phyloP scores from a whole-genome alignment of 1,140 invertebrate genomes.

The Drosophila burlai region DNA sequence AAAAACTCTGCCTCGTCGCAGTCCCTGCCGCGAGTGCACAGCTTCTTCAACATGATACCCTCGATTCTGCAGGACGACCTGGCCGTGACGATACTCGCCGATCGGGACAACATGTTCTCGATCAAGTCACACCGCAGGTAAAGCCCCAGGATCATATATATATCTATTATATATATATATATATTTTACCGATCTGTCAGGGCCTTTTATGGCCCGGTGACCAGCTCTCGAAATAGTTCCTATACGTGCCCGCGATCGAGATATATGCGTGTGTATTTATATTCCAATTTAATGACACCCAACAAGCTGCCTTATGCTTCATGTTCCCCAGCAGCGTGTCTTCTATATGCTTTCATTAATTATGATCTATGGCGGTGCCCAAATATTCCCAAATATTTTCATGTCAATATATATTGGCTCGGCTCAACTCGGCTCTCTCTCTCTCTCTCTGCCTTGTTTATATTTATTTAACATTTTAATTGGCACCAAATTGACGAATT shows the following conservation, averaged over 20 bases:
- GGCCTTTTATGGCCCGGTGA: slow-evolving; percentile 42
- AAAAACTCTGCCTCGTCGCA: slow-evolving; percentile 78
- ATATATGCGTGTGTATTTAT: slow-evolving; percentile 32
- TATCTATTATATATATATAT: not conserved
- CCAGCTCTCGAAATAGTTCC: slow-evolving; percentile 47
- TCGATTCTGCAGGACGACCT: slow-evolving; percentile 81
- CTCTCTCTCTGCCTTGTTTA: not conserved
- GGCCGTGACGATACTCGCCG: slow-evolving; percentile 74
- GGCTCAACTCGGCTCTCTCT: not conserved
- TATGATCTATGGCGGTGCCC: slow-evolving; percentile 56
- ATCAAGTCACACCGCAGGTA: slow-evolving; percentile 83
- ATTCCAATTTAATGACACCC: slow-evolving; percentile 67
- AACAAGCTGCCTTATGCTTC: slow-evolving; percentile 26
- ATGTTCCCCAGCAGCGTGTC: slow-evolving; percentile 14
- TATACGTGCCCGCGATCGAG: slow-evolving; percentile 21
- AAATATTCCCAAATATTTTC: slow-evolving; percentile 23
- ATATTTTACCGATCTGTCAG: not conserved
- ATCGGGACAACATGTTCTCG: slow-evolving; percentile 82
- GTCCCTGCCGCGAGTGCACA: slow-evolving; percentile 81
- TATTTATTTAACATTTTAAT: slow-evolving; percentile 26
- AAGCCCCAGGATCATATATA: not conserved
- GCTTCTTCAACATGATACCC: slow-evolving; percentile 84
- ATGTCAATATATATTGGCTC: slow-evolving; percentile 19
- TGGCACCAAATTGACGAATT: not conserved
- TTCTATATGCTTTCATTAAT: slow-evolving; percentile 59